Evolutionary conservation across 1,140 invertebrate genomes (phyloP), one percentile per base, ranked within the genome.

Genomic region (Cotesia chilonis): DNA sequence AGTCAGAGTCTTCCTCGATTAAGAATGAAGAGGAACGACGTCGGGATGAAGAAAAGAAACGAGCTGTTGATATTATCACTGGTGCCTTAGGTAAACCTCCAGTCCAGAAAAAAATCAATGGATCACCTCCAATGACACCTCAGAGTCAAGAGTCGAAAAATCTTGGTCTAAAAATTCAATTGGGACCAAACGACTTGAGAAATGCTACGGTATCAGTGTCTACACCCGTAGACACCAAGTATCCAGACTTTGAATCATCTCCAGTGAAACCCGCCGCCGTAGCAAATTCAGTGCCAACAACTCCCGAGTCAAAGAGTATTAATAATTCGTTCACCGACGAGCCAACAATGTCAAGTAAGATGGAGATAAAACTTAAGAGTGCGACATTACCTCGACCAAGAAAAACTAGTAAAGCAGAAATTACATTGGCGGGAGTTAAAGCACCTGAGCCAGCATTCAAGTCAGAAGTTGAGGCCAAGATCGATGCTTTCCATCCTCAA

Each of bases 361-460:
- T 91, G 70, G 90, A 91, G 71, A 91, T 92, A 52, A 91, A 89
- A 1, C 78, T 92, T 7, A 92, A 92, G 77, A 92, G 90, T 65
- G 90, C 91, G 3, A 92, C 91, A 0, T 81, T 92, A 68, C 90
- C 91, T 3, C 88, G 91, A 72, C 88, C 89, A 7, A 89, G 90
- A 70, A 88, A 88, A 74, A 91, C 90, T 10, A 89, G 89, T 38
- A 92, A 92, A 81, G 89, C 90, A 1, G 90, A 92, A 80, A 91
- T 92, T 37, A 89, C 89, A 68, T 78, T 92, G 70, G 85, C 89
- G 0, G 79, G 85, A 3, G 76, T 83, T 2, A 88, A 88, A 74
- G 63, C 77, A 2, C 85, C 87, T 17, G 82, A 87, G 68, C 83
- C 81, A 78, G 89, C 85, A 75, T 90, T 86, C 78, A 88, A 88